Base-by-base conservation (phyloP, 2,113 vertebrate genomes). In the Glaucidium brasilianum region DNA sequence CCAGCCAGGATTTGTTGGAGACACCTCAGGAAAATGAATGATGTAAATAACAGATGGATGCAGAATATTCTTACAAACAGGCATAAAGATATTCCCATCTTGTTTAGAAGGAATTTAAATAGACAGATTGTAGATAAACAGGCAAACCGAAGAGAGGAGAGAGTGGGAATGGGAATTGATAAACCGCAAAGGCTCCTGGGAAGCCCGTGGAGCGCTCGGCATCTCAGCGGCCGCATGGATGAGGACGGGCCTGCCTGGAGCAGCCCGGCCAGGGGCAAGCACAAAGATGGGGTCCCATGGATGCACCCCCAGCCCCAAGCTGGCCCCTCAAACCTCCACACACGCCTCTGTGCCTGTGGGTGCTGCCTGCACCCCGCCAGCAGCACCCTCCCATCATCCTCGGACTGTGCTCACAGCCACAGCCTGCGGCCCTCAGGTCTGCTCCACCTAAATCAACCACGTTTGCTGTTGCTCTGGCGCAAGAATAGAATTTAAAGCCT, bases 21-120 rank as follows among this genome's bases (percentile, higher is more conserved):
- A 98, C 98, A 98, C 98, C 98, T 99, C 98, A 98, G 98, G 98
- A 98, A 98, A 98, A 96, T 53, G 97, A 97, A 96, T 83, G 98
- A 98, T 98, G 98, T 98, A 98, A 98, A 99, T 98, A 98, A 98
- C 98, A 98, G 98, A 98, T 98, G 98, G 98, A 92, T 88, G 96
- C 75, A 91, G 98, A 97, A 79, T 83, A 92, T 97, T 97, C 98
- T 98, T 96, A 97, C 97, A 98, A 98, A 98, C 98, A 98, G 97
- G 97, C 98, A 90, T 82, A 80, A 90, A 98, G 97, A 97, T 97
- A 97, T 98, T 98, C 98, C 98, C 98, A 87, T 97, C 98, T 98
- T 95, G 97, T 97, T 97, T 95, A 92, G 98, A 96, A 98, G 95
- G 97, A 97, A 96, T 96, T 97, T 96, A 97, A 98, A 98, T 94